These are phyloP conservation scores for Agelaius tricolor DNA, from an alignment of 2,113 vertebrate species.

Conservation along the genomic window DNA sequence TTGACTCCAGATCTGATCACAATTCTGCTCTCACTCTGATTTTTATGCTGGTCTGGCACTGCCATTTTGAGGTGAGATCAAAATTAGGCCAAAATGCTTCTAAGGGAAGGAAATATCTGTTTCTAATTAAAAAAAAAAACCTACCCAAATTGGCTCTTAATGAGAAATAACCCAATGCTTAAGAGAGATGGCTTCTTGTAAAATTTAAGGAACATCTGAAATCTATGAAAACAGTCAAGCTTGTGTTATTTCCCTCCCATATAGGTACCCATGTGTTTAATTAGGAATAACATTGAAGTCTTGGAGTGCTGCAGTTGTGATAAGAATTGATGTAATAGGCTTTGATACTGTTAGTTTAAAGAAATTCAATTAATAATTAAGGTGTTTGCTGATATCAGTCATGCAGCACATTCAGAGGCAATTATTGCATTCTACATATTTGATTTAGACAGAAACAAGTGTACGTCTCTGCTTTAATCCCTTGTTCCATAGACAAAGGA, in stretches of 20 bases:
- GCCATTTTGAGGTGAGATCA: neutral
- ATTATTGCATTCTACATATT: neutral
- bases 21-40: neutral
- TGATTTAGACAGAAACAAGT: conserved; percentile 13
- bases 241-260: neutral
- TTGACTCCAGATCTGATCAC: neutral
- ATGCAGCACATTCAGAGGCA: conserved; percentile 11
- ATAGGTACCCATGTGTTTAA: conserved; percentile 35
- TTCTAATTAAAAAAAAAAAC: neutral
- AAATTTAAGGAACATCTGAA: neutral
- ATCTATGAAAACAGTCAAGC: neutral
- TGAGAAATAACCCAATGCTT: neutral
- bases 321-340: conserved; percentile 39
- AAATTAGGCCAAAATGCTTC: neutral
- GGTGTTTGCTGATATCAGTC: conserved; percentile 28
- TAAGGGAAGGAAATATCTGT: neutral
- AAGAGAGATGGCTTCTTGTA: neutral
- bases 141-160: neutral
- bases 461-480: neutral
- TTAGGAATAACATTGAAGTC: conserved; percentile 31
- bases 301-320: conserved; percentile 20
- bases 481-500: neutral
- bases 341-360: conserved; percentile 56
- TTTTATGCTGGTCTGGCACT: neutral
- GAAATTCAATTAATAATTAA: conserved; percentile 54